A percentile compares a stretch with the other conserved stretches of the same genome.
Conservation (phyloP, 2,888 invertebrate genomes). For the Capitulum mitella region DNA sequence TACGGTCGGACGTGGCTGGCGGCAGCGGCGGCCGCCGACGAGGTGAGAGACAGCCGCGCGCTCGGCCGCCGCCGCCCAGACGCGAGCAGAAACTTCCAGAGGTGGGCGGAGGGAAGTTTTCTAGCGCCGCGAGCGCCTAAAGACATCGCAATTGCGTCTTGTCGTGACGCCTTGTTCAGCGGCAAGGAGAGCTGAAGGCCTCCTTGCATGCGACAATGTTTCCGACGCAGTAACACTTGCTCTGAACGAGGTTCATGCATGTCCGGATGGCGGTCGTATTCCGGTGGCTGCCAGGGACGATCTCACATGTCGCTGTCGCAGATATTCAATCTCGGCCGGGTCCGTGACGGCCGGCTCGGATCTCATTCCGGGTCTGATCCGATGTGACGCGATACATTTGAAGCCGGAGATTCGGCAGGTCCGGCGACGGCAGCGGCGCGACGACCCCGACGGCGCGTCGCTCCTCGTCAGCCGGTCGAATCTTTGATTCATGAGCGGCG, state of each 20-base stretch:
- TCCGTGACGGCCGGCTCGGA: neutral
- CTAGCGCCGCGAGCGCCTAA: too few relatives aligned
- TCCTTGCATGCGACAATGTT: too few relatives aligned
- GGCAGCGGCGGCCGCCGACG: neutral
- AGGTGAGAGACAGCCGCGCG: neutral
- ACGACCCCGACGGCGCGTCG: neutral
- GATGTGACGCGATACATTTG: slow-evolving; percentile 7
- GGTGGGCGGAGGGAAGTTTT: neutral
- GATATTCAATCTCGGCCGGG: slow-evolving; percentile 12
- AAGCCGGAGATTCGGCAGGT: neutral
- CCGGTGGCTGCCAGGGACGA: neutral
- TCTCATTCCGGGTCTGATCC: neutral
- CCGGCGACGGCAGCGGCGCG: neutral
- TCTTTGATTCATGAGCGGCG: neutral
- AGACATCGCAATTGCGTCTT: too few relatives aligned
- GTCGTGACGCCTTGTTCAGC: too few relatives aligned
- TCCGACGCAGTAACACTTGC: too few relatives aligned
- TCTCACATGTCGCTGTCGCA: neutral
- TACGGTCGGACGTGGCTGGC: neutral
- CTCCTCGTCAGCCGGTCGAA: neutral
- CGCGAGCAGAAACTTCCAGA: neutral
- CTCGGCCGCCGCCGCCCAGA: neutral
- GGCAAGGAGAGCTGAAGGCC: too few relatives aligned
- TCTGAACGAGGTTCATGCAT: too few relatives aligned
- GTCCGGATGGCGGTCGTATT: neutral